Conservation (phyloP, 1,140 invertebrate species). For the Ceratitis capitata region DNA sequence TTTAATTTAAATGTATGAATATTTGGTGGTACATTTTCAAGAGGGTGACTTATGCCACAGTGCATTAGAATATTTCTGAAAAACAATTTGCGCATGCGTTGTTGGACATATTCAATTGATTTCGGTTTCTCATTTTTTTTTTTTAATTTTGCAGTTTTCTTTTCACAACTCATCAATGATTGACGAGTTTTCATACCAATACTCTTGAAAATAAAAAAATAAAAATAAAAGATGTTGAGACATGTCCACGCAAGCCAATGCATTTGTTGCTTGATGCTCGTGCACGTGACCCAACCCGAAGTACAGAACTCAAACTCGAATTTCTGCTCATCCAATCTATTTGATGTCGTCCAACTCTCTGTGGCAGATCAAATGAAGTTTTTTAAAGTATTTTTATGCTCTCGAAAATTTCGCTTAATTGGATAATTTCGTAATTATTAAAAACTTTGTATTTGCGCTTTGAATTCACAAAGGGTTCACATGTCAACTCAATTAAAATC, state of each 20-base stretch:
- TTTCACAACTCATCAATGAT: conserved; percentile 11
- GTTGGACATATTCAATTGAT: conserved; percentile 16
- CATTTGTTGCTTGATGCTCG: not conserved
- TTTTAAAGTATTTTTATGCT: not conserved
- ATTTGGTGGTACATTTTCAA: too few species aligned
- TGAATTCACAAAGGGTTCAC: not conserved
- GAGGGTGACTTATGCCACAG: not conserved
- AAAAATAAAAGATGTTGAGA: too few species aligned
- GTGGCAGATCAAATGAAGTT: not conserved
- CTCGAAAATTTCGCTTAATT: not conserved
- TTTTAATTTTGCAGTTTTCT: not conserved
- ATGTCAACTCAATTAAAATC: not conserved
- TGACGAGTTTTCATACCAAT: not conserved
- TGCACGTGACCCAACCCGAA: conserved; percentile 13
- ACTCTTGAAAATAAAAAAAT: not conserved
- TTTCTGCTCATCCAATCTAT: not conserved
- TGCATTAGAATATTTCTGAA: not conserved
- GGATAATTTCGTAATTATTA: not conserved
- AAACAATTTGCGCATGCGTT: conserved; percentile 28
- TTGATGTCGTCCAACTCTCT: not conserved
- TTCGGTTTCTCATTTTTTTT: not conserved
- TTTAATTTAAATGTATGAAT: not conserved
- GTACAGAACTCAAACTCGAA: not conserved
- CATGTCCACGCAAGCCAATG: not conserved
- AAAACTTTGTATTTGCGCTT: not conserved